Base-by-base conservation (phyloP, 2,888 invertebrate genomes). In the Rhagium mordax region DNA sequence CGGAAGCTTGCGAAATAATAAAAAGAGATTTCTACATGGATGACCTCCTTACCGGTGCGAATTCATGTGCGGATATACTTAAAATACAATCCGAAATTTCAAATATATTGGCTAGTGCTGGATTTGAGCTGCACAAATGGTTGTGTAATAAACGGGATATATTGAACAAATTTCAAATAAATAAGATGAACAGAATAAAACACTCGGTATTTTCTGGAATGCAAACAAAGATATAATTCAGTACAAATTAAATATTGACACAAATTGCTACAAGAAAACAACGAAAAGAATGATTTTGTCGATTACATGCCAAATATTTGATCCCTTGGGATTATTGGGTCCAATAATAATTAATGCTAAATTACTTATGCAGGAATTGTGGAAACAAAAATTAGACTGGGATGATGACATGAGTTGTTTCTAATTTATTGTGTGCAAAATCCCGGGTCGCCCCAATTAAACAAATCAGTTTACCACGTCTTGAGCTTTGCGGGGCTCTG, bases 1-100 rank as follows among this genome's bases (percentile, higher is more conserved):
- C 78, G 6, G 18, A 21, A 20, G 71, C 68, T 6, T 41, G 70
- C 51, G 13, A 61, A 59, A 71, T 76, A n/a, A 75, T 78, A 18
- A 64, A 59, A 51, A 72, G 27, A n/a, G 68, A 77, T 64, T 80
- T 80, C 48, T 80, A 74, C 48, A 72, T 80, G 20, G 79, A 81
- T 60, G 80, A 78, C 24, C 7, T 76, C 0, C 16, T 79, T 18
- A 67, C 74, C 1, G 76, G 74, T 7, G 51, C 68, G 0, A 70
- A 80, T 59, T 62, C 74, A 5, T 21, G 55, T 18, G 13, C 57
- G n/a, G 75, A 79, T 10, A 10, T 77, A 15, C 8, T 75, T 24
- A 2, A 74, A 48, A 62, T 80, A 16, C 74, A 77, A 47, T 51
- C 18, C 7, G 69, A 81, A 41, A 21, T 79, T 20, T 57, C 48